Percentiles rank a stretch among this genome's conserved stretches.
phyloP scores from a whole-genome alignment of 1,140 invertebrate genomes.

The Camponotus pennsylvanicus region DNA sequence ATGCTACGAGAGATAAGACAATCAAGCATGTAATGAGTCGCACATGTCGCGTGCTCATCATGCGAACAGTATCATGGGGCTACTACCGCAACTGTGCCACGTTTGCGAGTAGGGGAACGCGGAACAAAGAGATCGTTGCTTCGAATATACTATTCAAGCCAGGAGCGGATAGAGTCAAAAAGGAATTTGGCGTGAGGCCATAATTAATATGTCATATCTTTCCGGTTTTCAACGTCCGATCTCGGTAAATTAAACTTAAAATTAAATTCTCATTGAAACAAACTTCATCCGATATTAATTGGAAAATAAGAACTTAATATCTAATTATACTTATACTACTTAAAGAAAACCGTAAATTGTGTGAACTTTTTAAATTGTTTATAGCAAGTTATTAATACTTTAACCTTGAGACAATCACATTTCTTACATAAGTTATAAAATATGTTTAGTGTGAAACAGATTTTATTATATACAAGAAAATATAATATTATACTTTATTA shows the following conservation, averaged over 20 bases:
- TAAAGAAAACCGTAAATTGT: neutral
- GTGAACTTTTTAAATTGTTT: neutral
- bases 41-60: slow-evolving; percentile 60
- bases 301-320: neutral
- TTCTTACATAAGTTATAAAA: neutral
- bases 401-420: neutral
- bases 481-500: neutral
- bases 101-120: slow-evolving; percentile 57
- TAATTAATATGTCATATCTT: slow-evolving; percentile 11
- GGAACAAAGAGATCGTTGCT: slow-evolving; percentile 72
- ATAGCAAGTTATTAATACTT: neutral
- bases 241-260: neutral
- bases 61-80: slow-evolving; percentile 48
- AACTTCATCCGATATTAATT: neutral
- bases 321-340: neutral
- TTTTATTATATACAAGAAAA: neutral
- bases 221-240: neutral
- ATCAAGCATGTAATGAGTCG: slow-evolving; percentile 55
- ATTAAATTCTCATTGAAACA: slow-evolving; percentile 7
- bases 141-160: slow-evolving; percentile 63
- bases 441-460: too few species aligned
- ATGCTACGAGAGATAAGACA: slow-evolving; percentile 56
- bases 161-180: slow-evolving; percentile 50
- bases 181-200: slow-evolving; percentile 32
- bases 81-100: slow-evolving; percentile 48